Percentiles rank a stretch among this genome's conserved stretches.
phyloP scores from a whole-genome alignment of 2,888 invertebrate species.

The Drosophila ustulata region DNA sequence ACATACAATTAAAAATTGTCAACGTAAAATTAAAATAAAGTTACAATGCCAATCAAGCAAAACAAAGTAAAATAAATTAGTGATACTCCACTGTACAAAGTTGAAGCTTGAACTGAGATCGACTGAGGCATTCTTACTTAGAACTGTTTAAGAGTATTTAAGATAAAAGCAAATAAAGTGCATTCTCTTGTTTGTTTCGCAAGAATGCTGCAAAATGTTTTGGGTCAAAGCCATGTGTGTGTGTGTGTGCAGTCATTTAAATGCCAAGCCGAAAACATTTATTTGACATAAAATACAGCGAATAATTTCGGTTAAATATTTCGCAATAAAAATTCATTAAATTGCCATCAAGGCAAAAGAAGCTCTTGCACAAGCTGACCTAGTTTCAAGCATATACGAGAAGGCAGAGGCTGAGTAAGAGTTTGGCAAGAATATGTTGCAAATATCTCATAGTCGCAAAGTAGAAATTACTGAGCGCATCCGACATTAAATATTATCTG shows the following conservation, averaged over 20 bases:
- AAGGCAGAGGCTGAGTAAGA: neutral
- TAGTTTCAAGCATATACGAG: slow-evolving; percentile 32
- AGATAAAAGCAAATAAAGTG: slow-evolving; percentile 11
- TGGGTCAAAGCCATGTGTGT: slow-evolving; percentile 12
- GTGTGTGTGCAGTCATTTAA: slow-evolving; percentile 12
- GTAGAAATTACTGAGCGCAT: slow-evolving; percentile 23
- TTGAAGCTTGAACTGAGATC: neutral
- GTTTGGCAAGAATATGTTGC: slow-evolving; percentile 17
- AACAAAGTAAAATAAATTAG: too few species aligned
- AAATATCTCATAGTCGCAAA: slow-evolving; percentile 18
- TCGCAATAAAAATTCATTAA: slow-evolving; percentile 60
- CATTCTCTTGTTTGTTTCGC: slow-evolving; percentile 15
- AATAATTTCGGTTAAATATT: slow-evolving; percentile 58
- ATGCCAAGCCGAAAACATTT: slow-evolving; percentile 42
- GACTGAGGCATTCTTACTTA: neutral
- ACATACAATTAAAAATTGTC: too few species aligned
- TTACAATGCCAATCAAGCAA: too few species aligned
- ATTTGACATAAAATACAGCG: slow-evolving; percentile 49
- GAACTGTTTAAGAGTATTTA: slow-evolving; percentile 5
- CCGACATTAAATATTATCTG: slow-evolving; percentile 23
- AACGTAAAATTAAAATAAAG: too few species aligned
- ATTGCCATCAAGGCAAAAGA: slow-evolving; percentile 31
- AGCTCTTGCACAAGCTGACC: slow-evolving; percentile 43
- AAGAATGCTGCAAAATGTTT: slow-evolving; percentile 19
- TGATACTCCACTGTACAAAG: neutral